Evolutionary conservation across 2,888 invertebrate species (phyloP).

Genomic region (Zonitis immaculata): DNA sequence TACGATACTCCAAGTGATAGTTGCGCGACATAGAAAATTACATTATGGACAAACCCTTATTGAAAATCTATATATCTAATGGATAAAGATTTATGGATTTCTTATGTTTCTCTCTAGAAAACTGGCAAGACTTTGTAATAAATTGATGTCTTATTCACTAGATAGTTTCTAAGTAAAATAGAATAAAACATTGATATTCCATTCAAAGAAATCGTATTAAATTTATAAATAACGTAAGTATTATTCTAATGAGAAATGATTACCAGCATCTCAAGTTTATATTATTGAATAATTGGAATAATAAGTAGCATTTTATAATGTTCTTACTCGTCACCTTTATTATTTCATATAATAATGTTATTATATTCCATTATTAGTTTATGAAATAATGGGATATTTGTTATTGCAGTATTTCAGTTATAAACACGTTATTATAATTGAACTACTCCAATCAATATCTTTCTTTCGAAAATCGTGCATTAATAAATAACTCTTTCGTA

Average conservation of each 20-base stretch:
- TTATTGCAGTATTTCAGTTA: constrained; percentile 12
- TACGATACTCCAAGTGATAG: no score
- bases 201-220: no score
- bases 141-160: not conserved
- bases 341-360: constrained; percentile 4
- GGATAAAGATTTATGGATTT: not conserved
- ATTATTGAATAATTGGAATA: not conserved
- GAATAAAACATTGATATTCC: not conserved
- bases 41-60: no score
- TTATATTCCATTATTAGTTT: constrained; percentile 10
- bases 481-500: no score
- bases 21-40: no score
- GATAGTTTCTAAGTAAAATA: not conserved
- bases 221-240: no score
- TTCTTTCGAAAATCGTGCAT: constrained; percentile 3
- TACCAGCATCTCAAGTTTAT: not conserved
- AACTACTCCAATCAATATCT: constrained; percentile 21
- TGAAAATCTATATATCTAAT: no score
- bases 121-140: not conserved
- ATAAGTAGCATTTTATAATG: not conserved
- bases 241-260: not conserved
- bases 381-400: constrained; percentile 12
- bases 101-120: not conserved
- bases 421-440: constrained; percentile 18
- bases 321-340: not conserved